Evolutionary conservation across 2,113 vertebrate species (phyloP).

Genomic region (Myiozetetes cayanensis): DNA sequence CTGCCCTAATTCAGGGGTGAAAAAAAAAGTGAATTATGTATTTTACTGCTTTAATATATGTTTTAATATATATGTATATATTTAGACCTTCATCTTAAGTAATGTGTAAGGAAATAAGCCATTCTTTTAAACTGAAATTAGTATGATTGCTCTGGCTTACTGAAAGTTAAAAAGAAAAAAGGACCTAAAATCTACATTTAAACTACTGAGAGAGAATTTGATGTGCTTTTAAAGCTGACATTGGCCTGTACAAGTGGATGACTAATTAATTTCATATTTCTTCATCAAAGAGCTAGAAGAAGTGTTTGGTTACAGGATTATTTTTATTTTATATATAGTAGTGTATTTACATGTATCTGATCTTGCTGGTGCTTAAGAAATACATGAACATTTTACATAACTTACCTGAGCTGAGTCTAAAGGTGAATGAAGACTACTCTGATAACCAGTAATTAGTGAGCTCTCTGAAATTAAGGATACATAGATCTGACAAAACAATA

Average conservation of each 20-base stretch:
- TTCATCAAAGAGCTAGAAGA: slow-evolving; percentile 32
- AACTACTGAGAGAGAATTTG: background rate
- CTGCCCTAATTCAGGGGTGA: background rate
- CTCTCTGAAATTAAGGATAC: background rate
- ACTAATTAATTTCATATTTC: slow-evolving; percentile 12
- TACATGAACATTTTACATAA: background rate
- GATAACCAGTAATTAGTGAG: background rate
- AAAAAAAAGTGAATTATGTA: background rate
- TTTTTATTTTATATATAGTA: background rate
- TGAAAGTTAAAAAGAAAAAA: background rate
- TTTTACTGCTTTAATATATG: background rate
- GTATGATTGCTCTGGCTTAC: background rate
- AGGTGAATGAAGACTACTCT: background rate
- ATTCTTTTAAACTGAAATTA: slow-evolving; percentile 19
- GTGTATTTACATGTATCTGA: slow-evolving; percentile 20
- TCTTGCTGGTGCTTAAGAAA: background rate
- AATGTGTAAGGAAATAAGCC: background rate
- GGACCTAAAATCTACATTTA: background rate
- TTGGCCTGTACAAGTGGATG: background rate
- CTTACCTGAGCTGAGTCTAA: background rate
- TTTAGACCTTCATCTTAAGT: background rate
- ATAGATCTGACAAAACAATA: background rate
- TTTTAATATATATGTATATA: slow-evolving; percentile 41
- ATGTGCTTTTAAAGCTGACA: background rate
- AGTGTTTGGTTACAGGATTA: background rate